phyloP scores from a whole-genome alignment of 2,888 invertebrate genomes.

The Machimus rusticus region DNA sequence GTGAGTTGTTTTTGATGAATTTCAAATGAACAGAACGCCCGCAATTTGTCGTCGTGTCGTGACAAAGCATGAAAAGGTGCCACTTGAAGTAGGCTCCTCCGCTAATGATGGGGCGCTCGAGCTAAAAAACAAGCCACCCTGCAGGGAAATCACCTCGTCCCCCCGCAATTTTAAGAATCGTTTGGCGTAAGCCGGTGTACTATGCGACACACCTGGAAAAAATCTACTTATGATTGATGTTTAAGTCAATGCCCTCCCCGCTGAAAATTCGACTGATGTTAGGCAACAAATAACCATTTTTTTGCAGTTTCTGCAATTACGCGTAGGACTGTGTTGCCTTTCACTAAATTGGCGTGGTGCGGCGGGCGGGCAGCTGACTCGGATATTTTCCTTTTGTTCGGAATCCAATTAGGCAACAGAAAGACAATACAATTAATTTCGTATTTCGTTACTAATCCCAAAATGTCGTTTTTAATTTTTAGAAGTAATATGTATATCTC shows the following conservation, averaged over 20 bases:
- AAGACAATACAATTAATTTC: not conserved
- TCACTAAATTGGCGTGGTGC: not conserved
- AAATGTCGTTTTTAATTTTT: not conserved
- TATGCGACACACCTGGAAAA: not conserved
- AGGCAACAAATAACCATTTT: not conserved
- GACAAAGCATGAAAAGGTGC: not conserved
- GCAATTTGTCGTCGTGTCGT: not conserved
- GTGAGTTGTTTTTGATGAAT: slow-evolving; percentile 47
- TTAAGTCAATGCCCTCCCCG: not conserved
- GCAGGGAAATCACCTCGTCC: not conserved
- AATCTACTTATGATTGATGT: not conserved
- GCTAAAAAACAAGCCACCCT: not conserved
- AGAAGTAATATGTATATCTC: too few relatives aligned
- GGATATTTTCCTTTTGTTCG: not conserved
- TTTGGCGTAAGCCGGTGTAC: not conserved
- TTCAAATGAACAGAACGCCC: not conserved
- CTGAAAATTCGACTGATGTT: not conserved
- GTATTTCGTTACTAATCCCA: not conserved
- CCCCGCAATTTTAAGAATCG: not conserved
- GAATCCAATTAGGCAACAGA: not conserved
- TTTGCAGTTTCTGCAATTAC: not conserved
- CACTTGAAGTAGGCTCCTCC: not conserved
- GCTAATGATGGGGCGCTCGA: not conserved
- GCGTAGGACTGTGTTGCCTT: not conserved
- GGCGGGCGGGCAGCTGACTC: not conserved